Evolutionary conservation across 2,113 vertebrate genomes (phyloP).

Genomic region (Myotis lucifugus): DNA sequence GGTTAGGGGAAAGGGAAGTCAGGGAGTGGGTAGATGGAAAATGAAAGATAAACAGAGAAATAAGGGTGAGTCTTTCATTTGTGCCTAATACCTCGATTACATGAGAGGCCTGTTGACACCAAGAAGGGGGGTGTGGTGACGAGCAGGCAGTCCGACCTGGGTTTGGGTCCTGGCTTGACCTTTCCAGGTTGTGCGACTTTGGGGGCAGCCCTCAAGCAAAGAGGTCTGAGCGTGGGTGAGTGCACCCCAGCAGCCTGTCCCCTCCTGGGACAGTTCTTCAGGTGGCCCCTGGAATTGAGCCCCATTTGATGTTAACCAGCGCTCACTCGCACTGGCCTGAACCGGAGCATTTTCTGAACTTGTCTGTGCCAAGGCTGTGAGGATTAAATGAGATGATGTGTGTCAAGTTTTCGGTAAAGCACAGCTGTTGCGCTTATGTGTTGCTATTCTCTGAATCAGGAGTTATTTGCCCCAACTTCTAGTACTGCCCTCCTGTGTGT

Average conservation of each 20-base stretch:
- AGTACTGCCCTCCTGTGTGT: fast-evolving
- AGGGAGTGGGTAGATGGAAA: background rate
- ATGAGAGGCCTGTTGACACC: background rate
- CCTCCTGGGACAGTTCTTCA: fast-evolving
- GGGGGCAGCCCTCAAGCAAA: too few species aligned
- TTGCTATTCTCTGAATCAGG: background rate
- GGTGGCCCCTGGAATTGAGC: background rate
- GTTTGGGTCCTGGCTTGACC: background rate
- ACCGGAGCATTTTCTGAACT: background rate
- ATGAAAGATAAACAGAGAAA: background rate
- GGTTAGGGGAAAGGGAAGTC: background rate
- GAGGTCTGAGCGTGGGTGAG: fast-evolving
- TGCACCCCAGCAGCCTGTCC: fast-evolving
- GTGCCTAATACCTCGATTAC: fast-evolving
- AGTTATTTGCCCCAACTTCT: fast-evolving
- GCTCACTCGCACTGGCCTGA: fast-evolving
- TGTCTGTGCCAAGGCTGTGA: background rate
- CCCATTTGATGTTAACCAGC: fast-evolving
- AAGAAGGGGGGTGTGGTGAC: fast-evolving
- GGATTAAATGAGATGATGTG: background rate
- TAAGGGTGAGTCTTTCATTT: fast-evolving
- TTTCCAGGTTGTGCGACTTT: fast-evolving
- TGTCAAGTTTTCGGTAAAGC: background rate
- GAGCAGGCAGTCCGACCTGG: background rate
- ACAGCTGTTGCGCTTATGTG: fast-evolving